Evolutionary conservation across 2,113 vertebrate genomes (phyloP).

Genomic region (Gracilinanus agilis): DNA sequence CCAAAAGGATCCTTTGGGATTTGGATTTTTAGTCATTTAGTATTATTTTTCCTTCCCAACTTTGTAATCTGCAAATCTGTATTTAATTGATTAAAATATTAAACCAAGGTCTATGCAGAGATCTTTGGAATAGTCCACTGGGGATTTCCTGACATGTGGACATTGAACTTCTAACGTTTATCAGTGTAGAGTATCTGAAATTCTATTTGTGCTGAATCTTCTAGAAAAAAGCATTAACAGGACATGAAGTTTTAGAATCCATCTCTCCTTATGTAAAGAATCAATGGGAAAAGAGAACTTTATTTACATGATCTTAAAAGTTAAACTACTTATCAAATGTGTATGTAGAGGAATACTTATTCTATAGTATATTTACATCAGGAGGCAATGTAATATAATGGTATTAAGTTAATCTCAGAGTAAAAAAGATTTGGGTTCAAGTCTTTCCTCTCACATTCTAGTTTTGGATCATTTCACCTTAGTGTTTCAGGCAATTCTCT

Average conservation of each 20-base stretch:
- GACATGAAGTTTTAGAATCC: conserved; percentile 42
- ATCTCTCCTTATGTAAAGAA: conserved; percentile 21
- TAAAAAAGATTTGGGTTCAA: neutral
- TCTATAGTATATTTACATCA: neutral
- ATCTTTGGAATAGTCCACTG: neutral
- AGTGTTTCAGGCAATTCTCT: neutral
- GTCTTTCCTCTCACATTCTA: neutral
- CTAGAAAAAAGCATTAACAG: conserved; percentile 29
- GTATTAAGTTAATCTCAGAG: neutral
- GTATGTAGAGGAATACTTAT: neutral
- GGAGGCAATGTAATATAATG: neutral
- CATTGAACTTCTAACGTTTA: neutral
- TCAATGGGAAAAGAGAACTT: conserved; percentile 33
- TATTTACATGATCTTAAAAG: neutral
- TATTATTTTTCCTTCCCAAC: neutral
- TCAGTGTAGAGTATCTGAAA: conserved; percentile 24
- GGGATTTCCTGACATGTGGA: neutral
- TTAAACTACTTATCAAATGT: neutral
- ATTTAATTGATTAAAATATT: neutral
- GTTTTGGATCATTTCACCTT: neutral
- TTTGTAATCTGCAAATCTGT: neutral
- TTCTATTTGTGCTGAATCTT: conserved; percentile 8
- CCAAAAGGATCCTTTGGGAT: neutral
- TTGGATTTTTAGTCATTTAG: neutral
- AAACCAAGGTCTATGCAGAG: neutral